Base-by-base conservation (phyloP, 2,888 invertebrate genomes). In the Caradrina clavipalpis region DNA sequence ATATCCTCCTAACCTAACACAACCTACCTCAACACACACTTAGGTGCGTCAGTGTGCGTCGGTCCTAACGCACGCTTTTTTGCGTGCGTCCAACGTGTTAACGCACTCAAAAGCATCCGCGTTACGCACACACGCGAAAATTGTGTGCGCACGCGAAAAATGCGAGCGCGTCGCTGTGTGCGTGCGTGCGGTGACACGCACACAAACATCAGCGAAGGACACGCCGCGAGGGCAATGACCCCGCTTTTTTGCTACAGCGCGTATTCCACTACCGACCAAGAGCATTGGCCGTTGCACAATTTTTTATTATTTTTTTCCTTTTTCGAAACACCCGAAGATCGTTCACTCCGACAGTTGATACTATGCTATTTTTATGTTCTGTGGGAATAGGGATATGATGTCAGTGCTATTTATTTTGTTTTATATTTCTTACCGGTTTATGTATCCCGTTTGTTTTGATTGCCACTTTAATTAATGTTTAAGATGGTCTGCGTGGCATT, bases 171-270 rank as follows among this genome's bases (percentile, higher is more conserved):
- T 78, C 74, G 11, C 64, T 77, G 84, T 84, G 80, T 87, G 91
- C 89, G 86, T 85, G 80, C 76, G 70, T 81, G 83, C 85, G 90
- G 93, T 92, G 92, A 90, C 87, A 92, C 94, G 82, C 92, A 93
- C 93, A 93, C 92, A 87, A 54, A 73, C 86, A 76, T 83, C 82
- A 79, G 84, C 95, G 95, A 95, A 95, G 95, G 95, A 95, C 95
- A 95, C 94, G 93, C 89, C 87, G 94, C 86, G 90, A 90, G 94
- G 93, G 94, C 92, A 88, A 92, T 89, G 91, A 95, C 95, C 94
- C 91, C 86, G 80, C 91, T 95, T 95, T 96, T 96, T 95, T 95
- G 94, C 95, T 91, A 91, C 90, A 91, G 92, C 93, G 92, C 93
- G 91, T 94, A 91, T 91, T 89, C 90, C 90, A 94, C 90, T 94